These are phyloP conservation scores for Notolepis coatsorum DNA, from an alignment of 2,797 vertebrate species.

Conservation along the genomic window DNA sequence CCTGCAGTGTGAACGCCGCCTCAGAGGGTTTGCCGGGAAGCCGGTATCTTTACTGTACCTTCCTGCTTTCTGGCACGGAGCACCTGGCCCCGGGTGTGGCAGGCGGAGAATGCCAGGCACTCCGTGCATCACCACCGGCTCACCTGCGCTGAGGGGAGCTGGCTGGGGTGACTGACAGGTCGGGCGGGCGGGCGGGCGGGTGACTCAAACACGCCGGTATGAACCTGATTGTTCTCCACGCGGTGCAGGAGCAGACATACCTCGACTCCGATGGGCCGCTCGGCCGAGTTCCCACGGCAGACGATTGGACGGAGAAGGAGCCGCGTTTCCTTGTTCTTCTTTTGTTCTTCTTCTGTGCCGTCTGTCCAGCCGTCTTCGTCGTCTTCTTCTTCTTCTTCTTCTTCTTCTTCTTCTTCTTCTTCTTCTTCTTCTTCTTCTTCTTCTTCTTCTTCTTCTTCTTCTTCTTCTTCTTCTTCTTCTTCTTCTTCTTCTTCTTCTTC, in stretches of 20 bases:
- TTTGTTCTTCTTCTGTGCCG: background rate
- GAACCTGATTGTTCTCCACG: constrained; percentile 7
- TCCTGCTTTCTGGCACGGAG: constrained; percentile 5
- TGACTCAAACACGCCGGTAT: constrained; percentile 60
- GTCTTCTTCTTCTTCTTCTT: no score
- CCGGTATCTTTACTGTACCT: constrained; percentile 14
- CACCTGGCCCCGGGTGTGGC: constrained; percentile 48
- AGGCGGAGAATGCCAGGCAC: constrained; percentile 18
- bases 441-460: no score
- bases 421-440: background rate
- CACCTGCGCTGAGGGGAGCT: constrained; percentile 55
- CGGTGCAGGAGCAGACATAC: constrained; percentile 15
- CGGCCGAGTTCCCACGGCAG: background rate
- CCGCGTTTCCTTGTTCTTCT: background rate
- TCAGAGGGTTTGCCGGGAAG: background rate
- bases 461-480: no score
- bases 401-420: no score
- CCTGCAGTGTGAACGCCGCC: background rate
- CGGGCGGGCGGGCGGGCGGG: constrained; percentile 23
- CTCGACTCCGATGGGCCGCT: background rate
- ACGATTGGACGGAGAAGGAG: no score
- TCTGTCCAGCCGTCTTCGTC: no score
- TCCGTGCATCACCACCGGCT: constrained; percentile 44
- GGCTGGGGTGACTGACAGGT: constrained; percentile 15
- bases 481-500: no score